Evolutionary conservation across 92 coral and sea anemone species (phyloP), one percentile per base, ranked within the genome.

Genomic region (Siderastrea radians): DNA sequence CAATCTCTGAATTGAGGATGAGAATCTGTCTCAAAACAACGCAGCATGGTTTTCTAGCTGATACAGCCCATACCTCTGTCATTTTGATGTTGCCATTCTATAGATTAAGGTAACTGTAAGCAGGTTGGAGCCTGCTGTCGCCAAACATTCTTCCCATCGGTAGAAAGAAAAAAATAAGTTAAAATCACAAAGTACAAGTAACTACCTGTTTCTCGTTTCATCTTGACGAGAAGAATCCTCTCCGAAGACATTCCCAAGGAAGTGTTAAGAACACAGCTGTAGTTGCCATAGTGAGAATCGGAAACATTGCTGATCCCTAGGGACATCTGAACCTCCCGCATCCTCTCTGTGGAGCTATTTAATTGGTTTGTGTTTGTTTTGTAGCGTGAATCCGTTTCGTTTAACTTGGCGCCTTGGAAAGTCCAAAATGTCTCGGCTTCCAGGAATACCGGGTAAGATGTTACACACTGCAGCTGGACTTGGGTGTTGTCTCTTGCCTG

Each of bases 181-280:
- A 3, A 3, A 63, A 2, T 1, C n/a, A 51, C 51, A 6, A 8
- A 57, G 16, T 7, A 11, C 0, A 45, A 16, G 57, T 45, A 11
- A 13, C 1, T 73, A 84, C 87, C 80, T 4, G 6, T 74, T 49
- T 61, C 54, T 5, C 14, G 7, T 13, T 74, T n/a, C 48, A 3
- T 50, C 44, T 38, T 9, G 11, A 43, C 74, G 1, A 84, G 73
- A 15, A 49, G 3, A 12, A 84, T 52, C 14, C 9, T 47, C 14
- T 43, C 61, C 49, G 50, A 49, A 7, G 87, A 84, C n/a, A 63
- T 7, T 49, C 87, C 87, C 47, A 61, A 11, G 43, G 87, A 63
- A 45, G 62, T 62, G 49, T 74, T 84, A 47, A 84, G 1, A 7
- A 58, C 86, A 49, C 90, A 87, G 64, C 17, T 87, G 90, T 87